These are phyloP conservation scores for Chydorus sphaericus DNA, from an alignment of 2,888 invertebrate species.

Conservation along the genomic window DNA sequence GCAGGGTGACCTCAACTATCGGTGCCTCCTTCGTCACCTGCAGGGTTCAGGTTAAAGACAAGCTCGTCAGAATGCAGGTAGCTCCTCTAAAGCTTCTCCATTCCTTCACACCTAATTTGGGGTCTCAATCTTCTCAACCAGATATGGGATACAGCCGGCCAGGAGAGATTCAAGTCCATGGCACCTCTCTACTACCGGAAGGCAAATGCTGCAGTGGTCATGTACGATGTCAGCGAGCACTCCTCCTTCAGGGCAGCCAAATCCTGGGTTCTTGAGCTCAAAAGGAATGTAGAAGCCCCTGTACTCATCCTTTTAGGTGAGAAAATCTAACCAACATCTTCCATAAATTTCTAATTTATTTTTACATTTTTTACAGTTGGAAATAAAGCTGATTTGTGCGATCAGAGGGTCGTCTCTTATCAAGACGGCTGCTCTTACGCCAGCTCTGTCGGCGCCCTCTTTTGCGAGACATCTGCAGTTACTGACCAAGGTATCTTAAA, in stretches of 20 bases:
- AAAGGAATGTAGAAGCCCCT: background rate
- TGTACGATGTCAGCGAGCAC: background rate
- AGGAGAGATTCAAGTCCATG: background rate
- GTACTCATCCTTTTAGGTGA: background rate
- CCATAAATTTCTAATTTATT: too few relatives aligned
- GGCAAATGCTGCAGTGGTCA: background rate
- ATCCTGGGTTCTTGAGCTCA: background rate
- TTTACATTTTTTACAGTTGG: background rate
- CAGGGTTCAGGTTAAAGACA: background rate
- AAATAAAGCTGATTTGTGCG: background rate
- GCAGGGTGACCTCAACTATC: background rate
- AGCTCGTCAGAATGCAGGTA: slow-evolving; percentile 1
- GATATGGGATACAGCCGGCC: slow-evolving; percentile 4
- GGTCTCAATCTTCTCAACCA: background rate
- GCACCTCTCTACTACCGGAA: background rate
- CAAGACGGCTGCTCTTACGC: background rate
- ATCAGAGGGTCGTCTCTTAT: background rate
- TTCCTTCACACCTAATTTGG: background rate
- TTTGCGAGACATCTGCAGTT: background rate
- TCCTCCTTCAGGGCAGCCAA: background rate
- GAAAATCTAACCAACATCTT: background rate
- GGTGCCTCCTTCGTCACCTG: background rate
- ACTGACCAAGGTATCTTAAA: background rate
- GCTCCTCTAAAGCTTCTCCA: background rate
- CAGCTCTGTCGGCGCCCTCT: background rate